Evolutionary conservation across 2,113 vertebrate genomes (phyloP).

Genomic region (Podocnemis expansa): DNA sequence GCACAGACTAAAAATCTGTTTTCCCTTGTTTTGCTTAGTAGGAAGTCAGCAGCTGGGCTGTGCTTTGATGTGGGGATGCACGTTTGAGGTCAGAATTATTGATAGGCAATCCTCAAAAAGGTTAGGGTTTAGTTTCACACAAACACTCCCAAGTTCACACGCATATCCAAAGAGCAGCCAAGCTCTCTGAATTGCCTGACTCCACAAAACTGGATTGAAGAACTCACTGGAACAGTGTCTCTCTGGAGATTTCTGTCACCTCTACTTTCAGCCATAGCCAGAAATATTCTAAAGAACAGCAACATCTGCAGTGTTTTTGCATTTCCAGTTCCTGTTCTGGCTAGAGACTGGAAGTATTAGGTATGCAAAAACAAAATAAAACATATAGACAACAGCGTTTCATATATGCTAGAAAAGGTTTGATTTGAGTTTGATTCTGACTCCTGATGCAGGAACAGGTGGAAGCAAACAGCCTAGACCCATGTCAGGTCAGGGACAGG

Average conservation of each 20-base stretch:
- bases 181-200: background rate
- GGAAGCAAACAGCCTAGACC: too few relatives aligned
- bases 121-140: background rate
- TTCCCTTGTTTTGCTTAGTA: constrained; percentile 44
- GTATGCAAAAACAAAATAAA: background rate
- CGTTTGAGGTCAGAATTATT: background rate
- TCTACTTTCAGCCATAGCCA: background rate
- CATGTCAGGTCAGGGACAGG: too few relatives aligned
- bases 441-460: too few relatives aligned
- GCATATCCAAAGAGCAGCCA: background rate
- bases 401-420: fast-evolving
- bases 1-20: background rate
- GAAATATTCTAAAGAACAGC: background rate
- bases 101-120: constrained; percentile 10
- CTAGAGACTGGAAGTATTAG: constrained; percentile 7
- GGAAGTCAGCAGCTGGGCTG: constrained; percentile 29
- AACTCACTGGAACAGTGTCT: background rate
- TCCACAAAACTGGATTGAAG: background rate
- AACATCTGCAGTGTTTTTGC: fast-evolving
- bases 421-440: too few relatives aligned
- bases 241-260: background rate
- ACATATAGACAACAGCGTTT: background rate
- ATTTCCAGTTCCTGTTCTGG: constrained; percentile 18
- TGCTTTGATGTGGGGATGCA: constrained; percentile 61
- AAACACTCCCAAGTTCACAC: background rate